Evolutionary conservation across 2,113 vertebrate species (phyloP).

Genomic region (Trematocara zebra): DNA sequence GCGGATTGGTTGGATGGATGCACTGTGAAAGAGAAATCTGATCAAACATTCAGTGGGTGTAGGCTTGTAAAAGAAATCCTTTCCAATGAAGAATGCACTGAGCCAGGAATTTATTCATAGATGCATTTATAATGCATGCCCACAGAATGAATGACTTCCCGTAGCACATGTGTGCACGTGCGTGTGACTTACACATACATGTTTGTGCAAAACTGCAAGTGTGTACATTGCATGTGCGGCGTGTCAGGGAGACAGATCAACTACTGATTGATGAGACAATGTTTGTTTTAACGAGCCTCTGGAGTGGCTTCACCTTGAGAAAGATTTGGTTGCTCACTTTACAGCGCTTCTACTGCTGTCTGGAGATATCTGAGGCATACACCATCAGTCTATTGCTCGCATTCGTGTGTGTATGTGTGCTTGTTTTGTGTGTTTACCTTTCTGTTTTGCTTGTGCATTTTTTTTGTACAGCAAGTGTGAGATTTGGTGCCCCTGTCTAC

Average conservation of each 20-base stretch:
- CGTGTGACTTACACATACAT: background rate
- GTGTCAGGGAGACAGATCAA: constrained; percentile 17
- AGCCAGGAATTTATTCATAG: constrained; percentile 64
- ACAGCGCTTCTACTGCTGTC: constrained; percentile 12
- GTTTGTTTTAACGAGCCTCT: constrained; percentile 61
- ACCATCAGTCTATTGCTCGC: background rate
- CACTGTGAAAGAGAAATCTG: constrained; percentile 4
- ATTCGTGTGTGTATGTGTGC: background rate
- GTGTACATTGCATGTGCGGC: background rate
- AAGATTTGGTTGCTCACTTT: constrained; percentile 44
- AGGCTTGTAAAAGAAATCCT: constrained; percentile 38
- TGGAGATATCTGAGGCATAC: background rate
- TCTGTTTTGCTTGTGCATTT: background rate
- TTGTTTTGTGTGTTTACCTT: background rate
- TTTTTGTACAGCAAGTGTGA: background rate
- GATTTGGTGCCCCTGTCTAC: background rate
- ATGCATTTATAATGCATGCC: constrained; percentile 66
- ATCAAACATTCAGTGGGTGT: constrained; percentile 40
- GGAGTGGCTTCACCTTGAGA: constrained; percentile 64
- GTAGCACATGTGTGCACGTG: background rate
- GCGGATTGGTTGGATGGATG: background rate
- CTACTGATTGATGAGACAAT: constrained; percentile 54
- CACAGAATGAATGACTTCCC: constrained; percentile 46
- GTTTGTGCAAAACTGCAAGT: background rate
- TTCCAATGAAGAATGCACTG: constrained; percentile 56